Evolutionary conservation across 64 coral and sea anemone species (phyloP), one percentile per base, ranked within the genome.

Genomic region (Orbicella faveolata): DNA sequence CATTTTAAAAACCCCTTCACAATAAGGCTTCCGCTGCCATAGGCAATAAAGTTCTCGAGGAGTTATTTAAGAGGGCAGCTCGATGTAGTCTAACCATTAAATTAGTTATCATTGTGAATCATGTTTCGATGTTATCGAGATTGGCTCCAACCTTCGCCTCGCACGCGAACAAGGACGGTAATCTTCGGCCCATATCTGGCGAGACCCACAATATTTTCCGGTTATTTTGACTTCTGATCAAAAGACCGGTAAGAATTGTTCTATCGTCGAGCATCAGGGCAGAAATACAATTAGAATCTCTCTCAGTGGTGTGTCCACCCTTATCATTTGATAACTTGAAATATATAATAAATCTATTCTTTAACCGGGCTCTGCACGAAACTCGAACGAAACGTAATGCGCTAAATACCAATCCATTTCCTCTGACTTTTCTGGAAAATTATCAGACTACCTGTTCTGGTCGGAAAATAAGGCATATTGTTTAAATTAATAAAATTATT

Each of bases 201-300:
- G 55, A 59, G 55, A 12, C 12, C 55, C 55, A 2, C 11, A 59
- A 59, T 59, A 59, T 59, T 36, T 15, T 15, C 82, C 20, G 82
- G 82, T 85, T 85, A 37, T 85, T 85, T 69, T 69, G 64, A 85
- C 19, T 52, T 72, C n/a, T 85, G 21, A 85, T 85, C 20, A 72
- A 85, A 85, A 52, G 39, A 70, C 82, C 62, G 16, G 20, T 70
- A 68, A 69, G 66, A 21, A 9, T 36, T 21, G 64, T 41, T 36
- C 53, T 62, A 67, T 66, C 14, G 52, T 13, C 6, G n/a, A 26
- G 36, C 64, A 85, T 48, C 37, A 51, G 20, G n/a, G 11, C 37
- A 85, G 34, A 72, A 51, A 85, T 23, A 52, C 36, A 72, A 85
- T 69, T n/a, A 41, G 21, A 70, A 70, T 26, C 67, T 25, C 20